phyloP scores from a whole-genome alignment of 2,888 invertebrate species.

The Andrena marginata region DNA sequence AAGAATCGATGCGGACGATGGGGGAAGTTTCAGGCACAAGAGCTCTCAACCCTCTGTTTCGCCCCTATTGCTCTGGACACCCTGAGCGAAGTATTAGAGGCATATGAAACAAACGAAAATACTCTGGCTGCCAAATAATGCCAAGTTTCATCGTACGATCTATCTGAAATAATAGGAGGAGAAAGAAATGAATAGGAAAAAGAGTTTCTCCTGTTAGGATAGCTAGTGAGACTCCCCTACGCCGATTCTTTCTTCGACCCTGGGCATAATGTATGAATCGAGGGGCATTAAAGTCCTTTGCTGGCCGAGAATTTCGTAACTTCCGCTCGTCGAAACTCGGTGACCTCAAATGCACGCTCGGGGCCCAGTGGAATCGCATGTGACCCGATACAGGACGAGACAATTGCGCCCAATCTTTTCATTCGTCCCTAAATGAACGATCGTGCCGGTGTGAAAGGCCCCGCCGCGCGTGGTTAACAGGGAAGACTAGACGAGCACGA shows the following conservation, averaged over 20 bases:
- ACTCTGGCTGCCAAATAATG: too few relatives aligned
- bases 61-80: background rate
- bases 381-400: constrained; percentile 79
- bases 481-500: constrained; percentile 28
- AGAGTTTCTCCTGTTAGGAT: background rate
- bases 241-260: background rate
- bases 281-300: background rate
- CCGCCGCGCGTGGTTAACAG: constrained; percentile 34
- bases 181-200: background rate
- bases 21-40: background rate
- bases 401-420: constrained; percentile 82
- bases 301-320: constrained; percentile 23
- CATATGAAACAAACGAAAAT: too few relatives aligned
- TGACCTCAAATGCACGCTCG: constrained; percentile 50
- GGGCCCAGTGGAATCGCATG: constrained; percentile 68
- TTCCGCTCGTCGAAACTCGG: constrained; percentile 41
- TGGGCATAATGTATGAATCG: too few relatives aligned
- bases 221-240: background rate
- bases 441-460: constrained; percentile 66
- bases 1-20: constrained; percentile 8
- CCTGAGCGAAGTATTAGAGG: constrained; percentile 3
- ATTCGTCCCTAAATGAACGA: constrained; percentile 77
- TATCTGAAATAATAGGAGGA: too few relatives aligned
- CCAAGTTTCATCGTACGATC: too few relatives aligned
- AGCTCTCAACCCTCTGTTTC: background rate